These are phyloP conservation scores for Apodemus speciosus DNA, from an alignment of 2,113 vertebrate species.

Conservation along the genomic window DNA sequence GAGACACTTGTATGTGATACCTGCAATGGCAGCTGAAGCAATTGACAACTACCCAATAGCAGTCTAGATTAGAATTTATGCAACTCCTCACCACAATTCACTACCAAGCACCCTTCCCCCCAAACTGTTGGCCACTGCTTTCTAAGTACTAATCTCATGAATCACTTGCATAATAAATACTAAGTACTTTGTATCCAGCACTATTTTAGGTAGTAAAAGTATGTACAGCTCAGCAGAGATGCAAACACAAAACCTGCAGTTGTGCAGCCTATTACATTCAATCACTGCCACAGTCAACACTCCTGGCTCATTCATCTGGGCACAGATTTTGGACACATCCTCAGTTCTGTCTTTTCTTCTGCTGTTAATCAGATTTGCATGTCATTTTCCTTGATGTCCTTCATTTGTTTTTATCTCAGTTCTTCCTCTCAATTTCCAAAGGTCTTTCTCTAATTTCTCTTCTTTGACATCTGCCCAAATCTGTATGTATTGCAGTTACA, in stretches of 20 bases:
- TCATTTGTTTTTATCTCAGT: conserved; percentile 10
- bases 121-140: background rate
- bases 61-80: background rate
- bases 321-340: background rate
- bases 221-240: conserved; percentile 1
- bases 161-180: background rate
- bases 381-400: conserved; percentile 9
- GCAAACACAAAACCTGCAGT: background rate
- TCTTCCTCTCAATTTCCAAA: conserved; percentile 52
- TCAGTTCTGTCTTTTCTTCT: background rate
- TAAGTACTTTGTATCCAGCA: background rate
- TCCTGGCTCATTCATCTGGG: background rate
- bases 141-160: background rate
- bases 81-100: background rate
- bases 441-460: conserved; percentile 53
- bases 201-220: background rate
- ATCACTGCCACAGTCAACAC: background rate
- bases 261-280: background rate
- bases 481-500: background rate
- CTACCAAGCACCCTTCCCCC: conserved; percentile 21
- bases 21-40: background rate
- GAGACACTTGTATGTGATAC: background rate
- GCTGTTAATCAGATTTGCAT: conserved; percentile 17
- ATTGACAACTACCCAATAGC: background rate
- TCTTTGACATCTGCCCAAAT: conserved; percentile 51